A percentile compares a stretch with the other conserved stretches of the same genome.
phyloP scores from a whole-genome alignment of 2,888 invertebrate species.

The Leucophora obtusa region DNA sequence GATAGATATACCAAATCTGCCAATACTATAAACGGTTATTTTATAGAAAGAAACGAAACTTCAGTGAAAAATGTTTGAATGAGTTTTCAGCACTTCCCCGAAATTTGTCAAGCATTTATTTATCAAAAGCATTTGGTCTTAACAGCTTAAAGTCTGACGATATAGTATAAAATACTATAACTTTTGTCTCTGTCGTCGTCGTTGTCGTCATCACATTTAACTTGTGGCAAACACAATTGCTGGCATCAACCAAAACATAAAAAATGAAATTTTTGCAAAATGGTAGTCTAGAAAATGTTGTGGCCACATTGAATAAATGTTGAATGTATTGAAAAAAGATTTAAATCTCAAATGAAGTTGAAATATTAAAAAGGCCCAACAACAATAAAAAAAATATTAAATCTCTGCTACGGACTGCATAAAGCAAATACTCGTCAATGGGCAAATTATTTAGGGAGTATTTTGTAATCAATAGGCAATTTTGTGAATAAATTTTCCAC shows the following conservation, averaged over 20 bases:
- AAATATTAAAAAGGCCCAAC: constrained; percentile 35
- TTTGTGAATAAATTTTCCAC: constrained; percentile 26
- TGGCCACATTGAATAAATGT: constrained; percentile 37
- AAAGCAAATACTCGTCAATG: constrained; percentile 25
- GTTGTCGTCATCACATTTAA: neutral
- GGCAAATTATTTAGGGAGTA: constrained; percentile 41
- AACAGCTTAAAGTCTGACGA: too few species aligned
- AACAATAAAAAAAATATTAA: constrained; percentile 16
- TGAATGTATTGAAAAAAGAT: constrained; percentile 23
- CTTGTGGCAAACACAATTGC: constrained; percentile 1
- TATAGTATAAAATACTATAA: neutral
- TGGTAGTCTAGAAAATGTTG: constrained; percentile 17
- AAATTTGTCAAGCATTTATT: too few species aligned
- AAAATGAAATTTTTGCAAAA: neutral
- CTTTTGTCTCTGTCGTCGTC: neutral
- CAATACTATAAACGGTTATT: too few species aligned
- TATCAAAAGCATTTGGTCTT: too few species aligned
- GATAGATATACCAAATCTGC: too few species aligned
- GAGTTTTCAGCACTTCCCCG: too few species aligned
- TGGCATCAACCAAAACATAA: neutral
- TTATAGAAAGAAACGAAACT: too few species aligned
- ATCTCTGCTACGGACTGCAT: constrained; percentile 16
- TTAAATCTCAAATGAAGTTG: constrained; percentile 48
- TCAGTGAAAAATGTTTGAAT: too few species aligned
- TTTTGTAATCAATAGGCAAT: constrained; percentile 46